Percentiles rank a stretch among this genome's conserved stretches.
Evolutionary conservation across 2,113 vertebrate genomes (phyloP).

Genomic region (Catharus fuscescens): DNA sequence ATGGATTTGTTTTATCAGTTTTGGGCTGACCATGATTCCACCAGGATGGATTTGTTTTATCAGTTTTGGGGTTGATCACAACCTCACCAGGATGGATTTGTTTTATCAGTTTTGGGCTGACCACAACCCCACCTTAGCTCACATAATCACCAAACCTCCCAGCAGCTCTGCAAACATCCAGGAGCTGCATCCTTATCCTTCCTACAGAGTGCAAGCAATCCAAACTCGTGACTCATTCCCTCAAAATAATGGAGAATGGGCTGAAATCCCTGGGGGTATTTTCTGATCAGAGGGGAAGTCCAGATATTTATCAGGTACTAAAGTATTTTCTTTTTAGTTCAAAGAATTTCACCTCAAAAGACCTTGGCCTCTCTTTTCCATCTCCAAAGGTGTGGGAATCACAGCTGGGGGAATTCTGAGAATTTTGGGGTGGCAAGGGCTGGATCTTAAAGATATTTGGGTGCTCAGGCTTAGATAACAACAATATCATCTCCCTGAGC

Average conservation of each 20-base stretch:
- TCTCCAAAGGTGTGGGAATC: neutral
- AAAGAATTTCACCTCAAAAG: neutral
- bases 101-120: too few species aligned
- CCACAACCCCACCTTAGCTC: neutral
- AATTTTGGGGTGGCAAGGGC: neutral
- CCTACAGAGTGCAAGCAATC: neutral
- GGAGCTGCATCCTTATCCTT: neutral
- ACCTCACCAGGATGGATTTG: neutral
- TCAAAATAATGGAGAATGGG: neutral
- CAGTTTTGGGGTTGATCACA: too few species aligned
- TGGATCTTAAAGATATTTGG: neutral
- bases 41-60: too few species aligned
- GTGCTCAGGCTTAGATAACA: neutral
- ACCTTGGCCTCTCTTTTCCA: neutral
- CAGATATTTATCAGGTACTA: constrained; percentile 1
- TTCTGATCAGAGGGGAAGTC: neutral
- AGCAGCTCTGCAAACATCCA: neutral
- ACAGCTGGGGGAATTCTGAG: neutral
- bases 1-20: too few species aligned
- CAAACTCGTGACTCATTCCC: neutral
- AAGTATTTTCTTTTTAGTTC: neutral
- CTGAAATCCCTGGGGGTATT: neutral
- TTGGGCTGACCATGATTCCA: too few species aligned
- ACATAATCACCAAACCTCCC: neutral
- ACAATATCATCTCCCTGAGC: neutral